Conservation (phyloP, 2,113 vertebrate genomes). For the Lates calcarifer region DNA sequence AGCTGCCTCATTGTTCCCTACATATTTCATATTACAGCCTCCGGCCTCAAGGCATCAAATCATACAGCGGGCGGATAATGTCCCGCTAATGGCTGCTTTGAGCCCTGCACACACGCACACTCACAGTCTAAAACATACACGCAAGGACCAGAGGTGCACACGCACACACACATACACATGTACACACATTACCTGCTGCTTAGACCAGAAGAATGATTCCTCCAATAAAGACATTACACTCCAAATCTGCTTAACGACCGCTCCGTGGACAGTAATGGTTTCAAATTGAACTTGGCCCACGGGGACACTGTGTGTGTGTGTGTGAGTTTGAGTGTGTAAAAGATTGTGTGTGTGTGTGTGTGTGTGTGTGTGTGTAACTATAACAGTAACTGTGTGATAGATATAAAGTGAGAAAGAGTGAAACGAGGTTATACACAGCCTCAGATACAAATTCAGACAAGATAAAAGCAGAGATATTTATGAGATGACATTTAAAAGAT, state of each 20-base stretch:
- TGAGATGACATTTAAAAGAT: conserved; percentile 41
- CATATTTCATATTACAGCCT: conserved; percentile 81
- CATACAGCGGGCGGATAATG: conserved; percentile 74
- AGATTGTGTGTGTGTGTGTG: conserved; percentile 26
- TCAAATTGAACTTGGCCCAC: conserved; percentile 82
- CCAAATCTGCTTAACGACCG: conserved; percentile 84
- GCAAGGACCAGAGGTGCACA: conserved; percentile 19
- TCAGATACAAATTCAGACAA: conserved; percentile 45
- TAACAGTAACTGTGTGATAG: conserved; percentile 37
- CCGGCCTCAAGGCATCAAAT: conserved; percentile 71
- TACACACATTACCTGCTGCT: conserved; percentile 78
- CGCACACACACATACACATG: conserved; percentile 29
- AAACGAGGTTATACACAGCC: conserved; percentile 57
- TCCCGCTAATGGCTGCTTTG: conserved; percentile 76
- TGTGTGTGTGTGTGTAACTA: conserved; percentile 1
- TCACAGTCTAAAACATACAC: conserved; percentile 34
- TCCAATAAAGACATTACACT: conserved; percentile 85
- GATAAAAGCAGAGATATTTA: conserved; percentile 48
- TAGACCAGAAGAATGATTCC: conserved; percentile 82
- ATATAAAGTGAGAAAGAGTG: conserved; percentile 38
- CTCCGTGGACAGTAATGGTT: conserved; percentile 83
- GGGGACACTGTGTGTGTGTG: conserved; percentile 56
- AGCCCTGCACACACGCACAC: conserved; percentile 51
- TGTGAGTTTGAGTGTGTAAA: conserved; percentile 45
- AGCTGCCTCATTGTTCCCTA: conserved; percentile 78